Percentiles rank a stretch among this genome's conserved stretches.
These are phyloP conservation scores for Spinibarbus caldwelli DNA, from an alignment of 2,797 vertebrate genomes.

Conservation along the genomic window DNA sequence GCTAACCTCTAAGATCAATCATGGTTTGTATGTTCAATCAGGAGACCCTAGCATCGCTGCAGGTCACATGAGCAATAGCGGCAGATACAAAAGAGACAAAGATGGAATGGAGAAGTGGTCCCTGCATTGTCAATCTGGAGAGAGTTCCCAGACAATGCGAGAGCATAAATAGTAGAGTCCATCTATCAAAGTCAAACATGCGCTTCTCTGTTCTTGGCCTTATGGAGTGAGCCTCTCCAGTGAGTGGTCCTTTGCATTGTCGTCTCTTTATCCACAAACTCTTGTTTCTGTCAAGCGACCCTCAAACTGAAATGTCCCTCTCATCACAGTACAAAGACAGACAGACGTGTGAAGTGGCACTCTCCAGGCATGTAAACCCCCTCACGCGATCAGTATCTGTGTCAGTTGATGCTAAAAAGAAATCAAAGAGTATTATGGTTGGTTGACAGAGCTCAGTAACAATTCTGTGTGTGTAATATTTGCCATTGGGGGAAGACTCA, in stretches of 20 bases:
- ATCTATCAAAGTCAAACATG: conserved; percentile 69
- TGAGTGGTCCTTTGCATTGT: conserved; percentile 49
- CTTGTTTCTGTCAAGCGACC: conserved; percentile 51
- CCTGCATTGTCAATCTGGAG: conserved; percentile 69
- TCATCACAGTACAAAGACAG: conserved; percentile 37
- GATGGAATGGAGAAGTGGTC: conserved; percentile 63
- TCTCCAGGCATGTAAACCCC: conserved; percentile 34
- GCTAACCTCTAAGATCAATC: conserved; percentile 70
- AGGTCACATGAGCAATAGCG: conserved; percentile 67
- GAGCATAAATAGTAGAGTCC: conserved; percentile 64
- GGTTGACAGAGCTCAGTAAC: conserved; percentile 50
- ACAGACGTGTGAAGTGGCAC: conserved; percentile 38
- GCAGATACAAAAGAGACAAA: conserved; percentile 59
- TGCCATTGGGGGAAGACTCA: not conserved
- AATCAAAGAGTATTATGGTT: conserved; percentile 48
- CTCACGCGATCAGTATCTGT: not conserved
- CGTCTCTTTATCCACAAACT: conserved; percentile 56
- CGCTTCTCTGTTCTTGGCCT: conserved; percentile 46
- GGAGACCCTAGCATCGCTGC: conserved; percentile 63
- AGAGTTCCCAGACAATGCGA: conserved; percentile 57
- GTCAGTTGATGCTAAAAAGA: conserved; percentile 53
- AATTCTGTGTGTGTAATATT: not conserved
- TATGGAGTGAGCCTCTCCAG: conserved; percentile 48
- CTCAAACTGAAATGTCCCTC: conserved; percentile 45
- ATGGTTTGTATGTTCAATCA: conserved; percentile 70